These are phyloP conservation scores for Drosophila burlai DNA, from an alignment of 1,140 invertebrate species.

Conservation along the genomic window DNA sequence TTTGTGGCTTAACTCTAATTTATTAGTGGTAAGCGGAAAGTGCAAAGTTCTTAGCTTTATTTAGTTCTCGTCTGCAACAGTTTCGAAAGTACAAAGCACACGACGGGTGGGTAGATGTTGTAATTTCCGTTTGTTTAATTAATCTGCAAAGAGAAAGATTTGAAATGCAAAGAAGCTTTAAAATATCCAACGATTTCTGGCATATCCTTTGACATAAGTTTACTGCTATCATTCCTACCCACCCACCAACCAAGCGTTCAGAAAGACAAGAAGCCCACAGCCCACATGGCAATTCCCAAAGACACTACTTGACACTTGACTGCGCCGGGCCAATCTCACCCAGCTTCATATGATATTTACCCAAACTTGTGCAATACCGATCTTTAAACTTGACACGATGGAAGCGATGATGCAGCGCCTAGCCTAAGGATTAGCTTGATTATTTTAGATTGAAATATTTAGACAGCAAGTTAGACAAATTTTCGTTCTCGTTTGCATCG, in stretches of 20 bases:
- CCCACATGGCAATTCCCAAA: slow-evolving; percentile 16
- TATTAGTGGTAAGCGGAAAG: slow-evolving; percentile 39
- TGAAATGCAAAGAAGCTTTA: not conserved
- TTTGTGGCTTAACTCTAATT: slow-evolving; percentile 33
- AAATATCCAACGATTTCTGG: not conserved
- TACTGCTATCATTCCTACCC: not conserved
- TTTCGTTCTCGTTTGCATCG: slow-evolving; percentile 55
- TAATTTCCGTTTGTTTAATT: slow-evolving; percentile 9
- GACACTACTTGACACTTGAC: slow-evolving; percentile 16
- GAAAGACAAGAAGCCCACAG: slow-evolving; percentile 8
- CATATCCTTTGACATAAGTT: no score
- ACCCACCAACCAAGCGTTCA: slow-evolving; percentile 27
- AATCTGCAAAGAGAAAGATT: not conserved
- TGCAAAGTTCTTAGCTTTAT: slow-evolving; percentile 68
- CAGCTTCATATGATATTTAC: slow-evolving; percentile 8
- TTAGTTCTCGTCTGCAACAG: slow-evolving; percentile 51
- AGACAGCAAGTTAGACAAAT: slow-evolving; percentile 59
- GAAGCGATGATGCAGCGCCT: slow-evolving; percentile 28
- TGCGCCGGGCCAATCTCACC: slow-evolving; percentile 16
- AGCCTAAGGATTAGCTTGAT: slow-evolving; percentile 47
- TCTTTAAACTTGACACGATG: slow-evolving; percentile 16
- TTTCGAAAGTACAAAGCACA: slow-evolving; percentile 71
- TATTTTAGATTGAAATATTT: slow-evolving; percentile 72
- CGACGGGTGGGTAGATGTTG: slow-evolving; percentile 26
- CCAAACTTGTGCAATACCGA: slow-evolving; percentile 35